Conservation (phyloP, 2,888 invertebrate species). For the Laothoe populi region DNA sequence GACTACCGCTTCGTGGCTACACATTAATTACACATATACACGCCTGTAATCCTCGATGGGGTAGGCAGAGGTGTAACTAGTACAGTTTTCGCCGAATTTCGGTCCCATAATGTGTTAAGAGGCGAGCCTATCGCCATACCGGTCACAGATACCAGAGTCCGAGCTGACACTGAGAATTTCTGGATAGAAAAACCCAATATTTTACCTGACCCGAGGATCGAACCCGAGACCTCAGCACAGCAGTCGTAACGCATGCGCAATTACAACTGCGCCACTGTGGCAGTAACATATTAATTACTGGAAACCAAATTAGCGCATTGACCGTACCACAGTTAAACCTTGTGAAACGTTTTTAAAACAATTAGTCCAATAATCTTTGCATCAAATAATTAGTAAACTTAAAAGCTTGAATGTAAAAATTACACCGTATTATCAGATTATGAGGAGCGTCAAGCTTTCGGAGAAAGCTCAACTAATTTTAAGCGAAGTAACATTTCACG, state of each 20-base stretch:
- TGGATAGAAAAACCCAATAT: too few species aligned
- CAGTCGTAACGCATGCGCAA: too few species aligned
- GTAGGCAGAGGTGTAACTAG: too few species aligned
- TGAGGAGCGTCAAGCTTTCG: slow-evolving; percentile 36
- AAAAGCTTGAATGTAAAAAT: slow-evolving; percentile 39
- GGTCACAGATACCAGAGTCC: too few species aligned
- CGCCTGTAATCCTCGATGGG: too few species aligned
- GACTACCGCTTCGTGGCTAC: slow-evolving; percentile 45
- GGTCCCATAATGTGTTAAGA: too few species aligned
- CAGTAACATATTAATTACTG: slow-evolving; percentile 80
- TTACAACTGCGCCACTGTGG: too few species aligned
- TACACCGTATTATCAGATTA: slow-evolving; percentile 44
- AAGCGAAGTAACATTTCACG: slow-evolving; percentile 55
- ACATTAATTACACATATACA: slow-evolving; percentile 82
- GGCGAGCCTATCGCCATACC: too few species aligned
- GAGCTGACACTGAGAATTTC: too few species aligned
- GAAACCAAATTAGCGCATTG: slow-evolving; percentile 74
- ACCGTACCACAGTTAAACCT: slow-evolving; percentile 62
- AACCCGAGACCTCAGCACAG: too few species aligned
- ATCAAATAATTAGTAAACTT: neutral
- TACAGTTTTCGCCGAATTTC: too few species aligned
- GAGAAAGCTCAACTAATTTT: slow-evolving; percentile 49
- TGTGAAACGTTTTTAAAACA: slow-evolving; percentile 11
- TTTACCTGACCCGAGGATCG: too few species aligned
- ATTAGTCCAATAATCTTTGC: neutral